phyloP scores from a whole-genome alignment of 2,113 vertebrate genomes.

The Mus spicilegus region DNA sequence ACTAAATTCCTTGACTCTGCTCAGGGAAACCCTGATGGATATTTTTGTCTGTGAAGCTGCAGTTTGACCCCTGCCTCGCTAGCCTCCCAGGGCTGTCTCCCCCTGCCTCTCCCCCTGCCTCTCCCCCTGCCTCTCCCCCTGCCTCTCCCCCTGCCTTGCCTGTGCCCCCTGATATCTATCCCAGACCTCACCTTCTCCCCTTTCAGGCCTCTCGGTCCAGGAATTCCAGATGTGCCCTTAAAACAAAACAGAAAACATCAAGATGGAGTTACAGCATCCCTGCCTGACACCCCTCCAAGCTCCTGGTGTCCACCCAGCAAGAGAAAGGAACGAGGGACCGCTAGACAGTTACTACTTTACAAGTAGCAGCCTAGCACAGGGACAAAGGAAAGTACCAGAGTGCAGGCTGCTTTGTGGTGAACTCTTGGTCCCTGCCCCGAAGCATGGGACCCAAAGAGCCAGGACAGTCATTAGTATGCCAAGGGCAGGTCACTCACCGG shows the following conservation, averaged over 20 bases:
- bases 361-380: not conserved
- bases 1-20: constrained; percentile 24
- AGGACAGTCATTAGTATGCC: not conserved
- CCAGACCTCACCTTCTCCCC: constrained; percentile 86
- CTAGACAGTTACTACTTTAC: not conserved
- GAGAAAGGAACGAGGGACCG: not conserved
- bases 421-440: not conserved
- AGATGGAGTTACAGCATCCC: not conserved
- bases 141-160: not conserved
- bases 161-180: not conserved
- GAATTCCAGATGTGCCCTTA: constrained; percentile 77
- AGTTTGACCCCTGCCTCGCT: not conserved
- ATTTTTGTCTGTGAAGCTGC: not conserved
- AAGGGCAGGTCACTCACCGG: constrained; percentile 85
- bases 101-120: not conserved
- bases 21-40: not conserved
- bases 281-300: not conserved
- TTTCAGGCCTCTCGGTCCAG: constrained; percentile 79
- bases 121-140: not conserved
- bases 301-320: not conserved
- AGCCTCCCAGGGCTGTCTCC: not conserved
- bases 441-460: not conserved
- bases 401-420: not conserved
- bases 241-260: not conserved
- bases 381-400: not conserved